phyloP scores from a whole-genome alignment of 2,888 invertebrate genomes.

The Epinotia bilunana region DNA sequence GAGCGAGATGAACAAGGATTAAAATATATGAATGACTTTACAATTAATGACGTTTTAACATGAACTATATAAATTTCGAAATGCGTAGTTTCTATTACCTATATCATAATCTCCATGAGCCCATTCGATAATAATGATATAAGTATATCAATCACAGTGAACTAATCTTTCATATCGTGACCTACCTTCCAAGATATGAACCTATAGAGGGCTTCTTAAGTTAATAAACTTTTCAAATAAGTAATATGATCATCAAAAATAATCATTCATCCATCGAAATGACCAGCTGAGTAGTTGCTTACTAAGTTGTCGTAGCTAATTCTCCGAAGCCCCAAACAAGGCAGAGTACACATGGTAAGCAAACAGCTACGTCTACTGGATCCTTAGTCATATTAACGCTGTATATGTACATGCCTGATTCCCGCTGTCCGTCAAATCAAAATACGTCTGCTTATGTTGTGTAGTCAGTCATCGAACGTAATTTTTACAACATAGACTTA shows the following conservation, averaged over 20 bases:
- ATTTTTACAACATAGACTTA: no score
- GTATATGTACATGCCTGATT: conserved; percentile 14
- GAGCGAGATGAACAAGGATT: not conserved
- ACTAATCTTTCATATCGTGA: conserved; percentile 22
- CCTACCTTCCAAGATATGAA: conserved; percentile 24
- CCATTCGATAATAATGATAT: conserved; percentile 8
- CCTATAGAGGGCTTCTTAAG: not conserved
- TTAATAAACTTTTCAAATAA: no score
- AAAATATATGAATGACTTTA: no score
- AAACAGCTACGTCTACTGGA: conserved; percentile 34
- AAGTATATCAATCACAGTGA: conserved; percentile 23
- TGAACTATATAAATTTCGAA: not conserved
- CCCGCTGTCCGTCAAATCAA: conserved; percentile 9
- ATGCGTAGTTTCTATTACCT: conserved; percentile 19
- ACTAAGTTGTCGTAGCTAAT: conserved; percentile 24
- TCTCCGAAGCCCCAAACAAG: conserved; percentile 32
- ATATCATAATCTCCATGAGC: conserved; percentile 4
- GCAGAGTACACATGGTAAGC: conserved; percentile 18
- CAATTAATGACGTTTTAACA: no score
- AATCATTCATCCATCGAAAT: not conserved
- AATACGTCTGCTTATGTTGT: not conserved
- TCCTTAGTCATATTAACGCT: conserved; percentile 15
- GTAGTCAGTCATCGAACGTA: no score
- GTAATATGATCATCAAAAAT: not conserved
- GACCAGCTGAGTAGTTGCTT: not conserved